These are phyloP conservation scores for Bellardia bayeri DNA, from an alignment of 2,888 invertebrate genomes.

Conservation along the genomic window DNA sequence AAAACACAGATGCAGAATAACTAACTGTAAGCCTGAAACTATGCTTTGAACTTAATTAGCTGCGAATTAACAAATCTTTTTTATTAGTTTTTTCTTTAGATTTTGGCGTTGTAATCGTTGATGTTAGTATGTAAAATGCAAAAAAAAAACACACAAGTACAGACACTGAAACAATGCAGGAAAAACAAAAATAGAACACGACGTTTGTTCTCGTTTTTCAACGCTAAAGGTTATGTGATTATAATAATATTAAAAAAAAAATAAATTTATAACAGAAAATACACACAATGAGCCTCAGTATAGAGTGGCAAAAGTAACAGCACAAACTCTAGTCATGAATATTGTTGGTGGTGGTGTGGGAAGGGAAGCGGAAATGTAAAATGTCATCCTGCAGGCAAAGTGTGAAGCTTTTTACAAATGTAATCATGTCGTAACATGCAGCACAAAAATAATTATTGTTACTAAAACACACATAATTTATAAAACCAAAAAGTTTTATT, in stretches of 20 bases:
- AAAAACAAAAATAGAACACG: slow-evolving; percentile 43
- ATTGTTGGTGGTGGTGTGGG: neutral
- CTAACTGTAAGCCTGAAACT: slow-evolving; percentile 60
- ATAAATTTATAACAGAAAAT: slow-evolving; percentile 32
- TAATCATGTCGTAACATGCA: slow-evolving; percentile 75
- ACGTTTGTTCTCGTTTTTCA: slow-evolving; percentile 25
- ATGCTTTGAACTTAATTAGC: slow-evolving; percentile 73
- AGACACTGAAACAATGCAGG: neutral
- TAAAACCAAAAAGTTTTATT: slow-evolving; percentile 45
- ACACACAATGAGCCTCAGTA: slow-evolving; percentile 33
- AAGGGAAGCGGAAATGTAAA: slow-evolving; percentile 63
- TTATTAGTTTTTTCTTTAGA: slow-evolving; percentile 20
- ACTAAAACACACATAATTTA: slow-evolving; percentile 50
- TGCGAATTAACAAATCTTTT: slow-evolving; percentile 70
- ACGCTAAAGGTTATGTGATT: slow-evolving; percentile 67
- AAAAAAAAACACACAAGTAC: neutral
- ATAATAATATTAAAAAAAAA: slow-evolving; percentile 54
- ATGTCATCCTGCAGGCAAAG: slow-evolving; percentile 69
- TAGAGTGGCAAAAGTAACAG: slow-evolving; percentile 26
- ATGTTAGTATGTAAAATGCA: slow-evolving; percentile 47
- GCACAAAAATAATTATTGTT: slow-evolving; percentile 50
- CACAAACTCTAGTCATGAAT: neutral
- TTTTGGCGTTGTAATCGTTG: slow-evolving; percentile 44
- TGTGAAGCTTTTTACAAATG: slow-evolving; percentile 68
- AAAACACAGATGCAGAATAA: neutral